Percentiles rank a stretch among this genome's conserved stretches.
phyloP scores from a whole-genome alignment of 2,113 vertebrate genomes.

The Aptenodytes forsteri region DNA sequence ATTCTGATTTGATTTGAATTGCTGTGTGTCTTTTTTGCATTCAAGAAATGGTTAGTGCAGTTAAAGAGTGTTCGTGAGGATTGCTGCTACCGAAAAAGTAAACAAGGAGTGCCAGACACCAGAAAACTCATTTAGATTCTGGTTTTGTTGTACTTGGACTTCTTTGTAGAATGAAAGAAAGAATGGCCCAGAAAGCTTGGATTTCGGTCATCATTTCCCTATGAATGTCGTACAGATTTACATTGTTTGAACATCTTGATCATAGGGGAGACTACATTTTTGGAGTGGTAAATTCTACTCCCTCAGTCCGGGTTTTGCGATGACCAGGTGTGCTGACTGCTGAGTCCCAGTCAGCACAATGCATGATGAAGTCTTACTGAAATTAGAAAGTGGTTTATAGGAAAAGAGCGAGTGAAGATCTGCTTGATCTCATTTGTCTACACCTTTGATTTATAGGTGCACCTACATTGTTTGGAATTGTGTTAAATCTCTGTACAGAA shows the following conservation, averaged over 20 bases:
- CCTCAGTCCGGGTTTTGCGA: not conserved
- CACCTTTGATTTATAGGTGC: not conserved
- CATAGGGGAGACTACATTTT: not conserved
- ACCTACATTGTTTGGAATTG: not conserved
- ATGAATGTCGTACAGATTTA: accelerated
- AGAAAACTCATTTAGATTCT: not conserved
- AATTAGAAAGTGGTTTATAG: not conserved
- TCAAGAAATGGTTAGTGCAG: not conserved
- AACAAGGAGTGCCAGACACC: not conserved
- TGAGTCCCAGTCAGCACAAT: not conserved
- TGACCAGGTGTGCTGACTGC: not conserved
- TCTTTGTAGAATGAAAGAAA: not conserved
- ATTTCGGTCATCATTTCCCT: not conserved
- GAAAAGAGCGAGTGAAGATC: not conserved
- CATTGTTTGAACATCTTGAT: not conserved
- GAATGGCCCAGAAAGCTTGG: not conserved
- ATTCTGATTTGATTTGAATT: not conserved
- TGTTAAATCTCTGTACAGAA: not conserved
- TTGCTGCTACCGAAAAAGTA: not conserved
- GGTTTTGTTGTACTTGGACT: not conserved
- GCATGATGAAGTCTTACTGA: not conserved
- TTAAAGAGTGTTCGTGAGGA: not conserved
- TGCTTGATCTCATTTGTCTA: not conserved
- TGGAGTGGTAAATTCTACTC: not conserved
- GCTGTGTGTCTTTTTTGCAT: not conserved